Evolutionary conservation across 1,140 invertebrate genomes (phyloP), one percentile per base, ranked within the genome.

Genomic region (Drosophila baimaii): DNA sequence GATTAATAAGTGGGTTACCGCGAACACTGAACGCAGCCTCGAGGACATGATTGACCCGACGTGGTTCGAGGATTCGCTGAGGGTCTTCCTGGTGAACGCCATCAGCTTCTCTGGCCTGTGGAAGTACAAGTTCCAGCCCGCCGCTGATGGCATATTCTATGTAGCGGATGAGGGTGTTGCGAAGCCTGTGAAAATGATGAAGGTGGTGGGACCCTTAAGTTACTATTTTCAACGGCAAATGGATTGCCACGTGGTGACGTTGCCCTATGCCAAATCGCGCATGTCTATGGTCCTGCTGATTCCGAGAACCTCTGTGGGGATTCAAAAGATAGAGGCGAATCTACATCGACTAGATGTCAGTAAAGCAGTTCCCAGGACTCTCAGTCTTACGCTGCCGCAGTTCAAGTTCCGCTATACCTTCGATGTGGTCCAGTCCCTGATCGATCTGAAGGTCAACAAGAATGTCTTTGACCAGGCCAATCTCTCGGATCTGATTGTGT

Each of bases 371-470:
- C 3, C 1, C 5, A 46, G 6, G 5, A 9, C 8, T 23, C 15
- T 66, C 3, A 4, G 8, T 3, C 6, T 66, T 1, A 6, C 41
- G 23, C 0, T 66, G 31, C 63, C 63, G 0, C 10, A 27, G 21
- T 66, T 66, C 0, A 37, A 37, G 15, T 46, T 66, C 17, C 23
- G 33, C 0, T 62, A 66, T 31, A 44, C 12, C 4, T 13, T 44
- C 3, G 63, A 66, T 35, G 13, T 66, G 63, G 10, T 61, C 17
- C 63, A 62, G 15, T 8, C 63, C 17, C 21, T 66, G n/a, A 21
- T 62, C 12, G 56, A 66, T 29, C 6, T 66, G 2, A 41, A 56
- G 1, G 13, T 66, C 6, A 27, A 15, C 7, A n/a, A 15, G n/a
- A 12, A 12, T 5, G 43, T 62, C 10, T 66, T 66, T 3, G 2